A percentile compares a stretch with the other conserved stretches of the same genome.
Evolutionary conservation across 2,888 invertebrate species (phyloP).

Genomic region (Acanthosoma haemorrhoidale): DNA sequence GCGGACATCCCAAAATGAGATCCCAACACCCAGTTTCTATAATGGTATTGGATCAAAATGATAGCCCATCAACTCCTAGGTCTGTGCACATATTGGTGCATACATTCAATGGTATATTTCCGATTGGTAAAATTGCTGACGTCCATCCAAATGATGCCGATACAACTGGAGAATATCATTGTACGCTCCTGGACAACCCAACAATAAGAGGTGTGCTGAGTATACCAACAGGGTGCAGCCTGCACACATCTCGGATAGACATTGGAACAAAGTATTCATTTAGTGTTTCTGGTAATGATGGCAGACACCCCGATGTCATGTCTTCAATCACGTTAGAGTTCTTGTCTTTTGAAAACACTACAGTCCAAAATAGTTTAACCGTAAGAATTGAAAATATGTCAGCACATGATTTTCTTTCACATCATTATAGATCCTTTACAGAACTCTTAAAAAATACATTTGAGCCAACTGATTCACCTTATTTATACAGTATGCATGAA

Average conservation of each 20-base stretch:
- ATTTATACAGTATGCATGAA: slow-evolving; percentile 70
- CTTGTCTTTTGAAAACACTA: slow-evolving; percentile 69
- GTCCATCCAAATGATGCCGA: slow-evolving; percentile 90
- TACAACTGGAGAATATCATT: slow-evolving; percentile 80
- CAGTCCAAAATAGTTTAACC: slow-evolving; percentile 77
- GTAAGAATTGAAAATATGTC: slow-evolving; percentile 68
- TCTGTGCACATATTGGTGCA: slow-evolving; percentile 75
- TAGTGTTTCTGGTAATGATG: slow-evolving; percentile 82
- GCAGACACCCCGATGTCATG: slow-evolving; percentile 77
- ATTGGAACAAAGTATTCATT: slow-evolving; percentile 66
- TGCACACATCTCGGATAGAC: slow-evolving; percentile 67
- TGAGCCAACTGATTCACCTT: slow-evolving; percentile 58
- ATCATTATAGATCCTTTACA: slow-evolving; percentile 67
- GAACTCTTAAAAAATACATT: slow-evolving; percentile 65
- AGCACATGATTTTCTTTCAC: slow-evolving; percentile 67
- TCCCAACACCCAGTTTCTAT: slow-evolving; percentile 72
- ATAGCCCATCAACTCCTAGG: slow-evolving; percentile 79
- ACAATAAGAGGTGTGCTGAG: slow-evolving; percentile 57
- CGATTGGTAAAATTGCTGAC: slow-evolving; percentile 79
- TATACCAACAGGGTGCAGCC: slow-evolving; percentile 72
- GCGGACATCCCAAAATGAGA: slow-evolving; percentile 74
- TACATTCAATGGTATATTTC: slow-evolving; percentile 68
- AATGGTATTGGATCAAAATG: slow-evolving; percentile 79
- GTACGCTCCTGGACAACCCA: slow-evolving; percentile 65
- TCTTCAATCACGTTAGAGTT: slow-evolving; percentile 82